Conservation (phyloP, 2,113 vertebrate species). For the Nansenia antarctica region DNA sequence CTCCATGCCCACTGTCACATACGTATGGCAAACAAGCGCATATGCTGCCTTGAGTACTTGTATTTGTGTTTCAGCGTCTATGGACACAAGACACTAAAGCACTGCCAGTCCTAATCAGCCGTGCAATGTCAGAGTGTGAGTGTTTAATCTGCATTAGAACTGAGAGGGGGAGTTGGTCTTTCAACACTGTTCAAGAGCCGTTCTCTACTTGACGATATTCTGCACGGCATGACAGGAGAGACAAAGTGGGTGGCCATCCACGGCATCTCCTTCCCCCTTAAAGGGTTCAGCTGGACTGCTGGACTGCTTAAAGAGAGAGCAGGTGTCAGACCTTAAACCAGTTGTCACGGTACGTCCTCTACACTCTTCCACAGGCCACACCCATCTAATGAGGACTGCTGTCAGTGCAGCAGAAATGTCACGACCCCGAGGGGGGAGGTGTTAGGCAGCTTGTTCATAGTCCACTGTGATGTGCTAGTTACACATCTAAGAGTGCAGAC, state of each 20-base stretch:
- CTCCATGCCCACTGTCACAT: constrained; percentile 13
- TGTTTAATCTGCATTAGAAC: constrained; percentile 1
- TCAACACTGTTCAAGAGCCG: background rate
- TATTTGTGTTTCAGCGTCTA: constrained; percentile 3
- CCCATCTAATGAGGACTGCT: constrained; percentile 23
- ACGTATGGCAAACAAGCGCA: constrained; percentile 28
- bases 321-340: constrained; percentile 10
- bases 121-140: background rate
- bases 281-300: background rate
- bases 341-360: background rate
- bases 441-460: background rate
- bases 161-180: background rate
- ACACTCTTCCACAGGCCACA: constrained; percentile 8
- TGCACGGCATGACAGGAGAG: background rate
- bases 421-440: background rate
- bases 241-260: background rate
- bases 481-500: background rate
- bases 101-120: constrained; percentile 17
- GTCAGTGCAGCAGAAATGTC: background rate
- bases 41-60: background rate
- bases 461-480: background rate
- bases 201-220: background rate
- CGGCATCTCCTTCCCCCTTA: background rate
- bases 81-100: background rate
- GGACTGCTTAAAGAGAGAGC: background rate